Conservation (phyloP, 2,888 invertebrate genomes). For the Microplitis manilae region DNA sequence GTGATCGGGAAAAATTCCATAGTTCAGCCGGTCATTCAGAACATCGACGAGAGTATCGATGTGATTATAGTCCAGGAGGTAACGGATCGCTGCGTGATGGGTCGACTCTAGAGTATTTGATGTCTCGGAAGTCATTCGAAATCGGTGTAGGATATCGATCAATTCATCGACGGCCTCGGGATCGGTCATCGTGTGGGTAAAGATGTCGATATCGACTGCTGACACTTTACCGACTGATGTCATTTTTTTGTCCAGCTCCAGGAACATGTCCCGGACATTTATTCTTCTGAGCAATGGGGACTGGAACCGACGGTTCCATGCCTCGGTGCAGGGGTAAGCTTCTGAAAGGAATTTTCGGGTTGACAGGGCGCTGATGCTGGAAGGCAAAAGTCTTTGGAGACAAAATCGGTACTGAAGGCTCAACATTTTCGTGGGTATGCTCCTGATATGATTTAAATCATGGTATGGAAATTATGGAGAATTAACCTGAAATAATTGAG, state of each 20-base stretch:
- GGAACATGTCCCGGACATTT: slow-evolving; percentile 80
- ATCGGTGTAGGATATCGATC: slow-evolving; percentile 80
- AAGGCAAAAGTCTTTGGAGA: background rate
- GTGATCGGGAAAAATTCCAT: slow-evolving; percentile 92
- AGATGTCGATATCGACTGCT: slow-evolving; percentile 88
- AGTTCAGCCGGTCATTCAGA: slow-evolving; percentile 86
- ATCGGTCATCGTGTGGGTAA: slow-evolving; percentile 79
- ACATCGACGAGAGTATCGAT: slow-evolving; percentile 80
- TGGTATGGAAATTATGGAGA: no score
- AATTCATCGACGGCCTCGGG: slow-evolving; percentile 79
- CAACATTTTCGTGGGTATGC: background rate
- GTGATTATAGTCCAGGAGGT: slow-evolving; percentile 69
- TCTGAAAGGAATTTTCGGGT: slow-evolving; percentile 78
- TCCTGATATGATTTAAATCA: no score
- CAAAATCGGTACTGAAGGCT: background rate
- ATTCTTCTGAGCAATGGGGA: slow-evolving; percentile 77
- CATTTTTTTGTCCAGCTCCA: slow-evolving; percentile 80
- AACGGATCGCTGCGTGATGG: slow-evolving; percentile 83
- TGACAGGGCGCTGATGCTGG: no score
- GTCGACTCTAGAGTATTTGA: slow-evolving; percentile 84
- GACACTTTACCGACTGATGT: slow-evolving; percentile 77
- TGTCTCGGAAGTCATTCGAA: slow-evolving; percentile 82
- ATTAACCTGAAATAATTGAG: no score
- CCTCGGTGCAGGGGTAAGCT: slow-evolving; percentile 81
- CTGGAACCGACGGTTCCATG: slow-evolving; percentile 79